Evolutionary conservation across 2,113 vertebrate species (phyloP), one percentile per base, ranked within the genome.

Genomic region (Vidua macroura): DNA sequence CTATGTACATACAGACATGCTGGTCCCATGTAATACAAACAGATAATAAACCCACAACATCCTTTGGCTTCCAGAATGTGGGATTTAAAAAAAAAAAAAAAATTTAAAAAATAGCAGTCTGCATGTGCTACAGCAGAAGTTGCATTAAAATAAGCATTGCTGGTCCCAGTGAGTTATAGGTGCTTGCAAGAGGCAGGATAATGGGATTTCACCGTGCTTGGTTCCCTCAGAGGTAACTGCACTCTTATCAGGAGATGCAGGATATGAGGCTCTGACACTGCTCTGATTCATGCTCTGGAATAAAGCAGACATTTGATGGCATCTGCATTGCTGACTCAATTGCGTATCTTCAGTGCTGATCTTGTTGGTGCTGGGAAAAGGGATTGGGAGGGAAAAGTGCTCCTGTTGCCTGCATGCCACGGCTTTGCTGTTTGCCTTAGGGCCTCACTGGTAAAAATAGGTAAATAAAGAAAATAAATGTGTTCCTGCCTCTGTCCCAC

Each of bases 281-380:
- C 72, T 93, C 92, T 89, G 89, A 89, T 86, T 95, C 94, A 93
- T 16, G 20, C 44, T 3, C 30, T 37, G 77, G 77, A 75, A 92
- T 86, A 60, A 68, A 84, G 58, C 70, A 85, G 88, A 30, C 24
- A 7, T 70, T 75, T 90, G 87, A 94, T 94, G 90, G 94, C 87
- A 95, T 91, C 94, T 95, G 95, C 94, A 88, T 25, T 74, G 85
- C 94, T 94, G 94, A 94, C 87, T 95, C 94, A 83, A 49, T 31
- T 48, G 9, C 1, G 0, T 62, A 62, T 91, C 89, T 93, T 51
- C 3, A 0, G 9, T 19, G 84, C 82, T 39, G 35, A 89, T 93
- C 91, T 91, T 55, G 83, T 60, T 7, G 62, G 83, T 69, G 86
- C 84, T 2, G 17, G 55, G 30, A 81, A 82, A n/a, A 79, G 62